phyloP scores from a whole-genome alignment of 2,888 invertebrate species.

The Cheiracanthium punctorium region DNA sequence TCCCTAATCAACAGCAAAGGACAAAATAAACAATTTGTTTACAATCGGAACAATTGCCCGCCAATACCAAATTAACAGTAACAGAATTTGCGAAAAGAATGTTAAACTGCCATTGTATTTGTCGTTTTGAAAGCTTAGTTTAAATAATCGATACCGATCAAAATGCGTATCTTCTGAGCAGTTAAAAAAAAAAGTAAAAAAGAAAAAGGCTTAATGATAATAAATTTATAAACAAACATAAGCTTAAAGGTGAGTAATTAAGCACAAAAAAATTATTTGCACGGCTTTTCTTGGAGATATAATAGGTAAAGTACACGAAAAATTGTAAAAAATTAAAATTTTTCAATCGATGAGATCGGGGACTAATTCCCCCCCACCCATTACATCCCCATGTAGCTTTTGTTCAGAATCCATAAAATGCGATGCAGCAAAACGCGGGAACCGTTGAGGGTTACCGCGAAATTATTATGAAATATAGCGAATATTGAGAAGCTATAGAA shows the following conservation, averaged over 20 bases:
- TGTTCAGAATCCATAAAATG: constrained; percentile 61
- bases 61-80: not conserved
- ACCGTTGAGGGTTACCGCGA: constrained; percentile 42
- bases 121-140: constrained; percentile 65
- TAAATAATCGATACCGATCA: constrained; percentile 70
- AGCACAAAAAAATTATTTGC: not conserved
- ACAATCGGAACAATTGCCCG: not conserved
- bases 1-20: not conserved
- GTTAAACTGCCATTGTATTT: constrained; percentile 62
- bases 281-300: not conserved
- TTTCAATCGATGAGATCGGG: constrained; percentile 65
- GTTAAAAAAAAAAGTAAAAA: constrained; percentile 39
- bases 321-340: constrained; percentile 57
- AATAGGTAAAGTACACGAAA: not conserved
- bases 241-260: not conserved
- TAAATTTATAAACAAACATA: constrained; percentile 63
- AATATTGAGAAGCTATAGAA: not conserved
- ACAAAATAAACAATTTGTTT: constrained; percentile 8
- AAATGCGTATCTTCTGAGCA: constrained; percentile 69
- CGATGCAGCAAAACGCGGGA: constrained; percentile 67
- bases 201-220: constrained; percentile 65
- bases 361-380: constrained; percentile 66
- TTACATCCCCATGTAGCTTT: constrained; percentile 62
- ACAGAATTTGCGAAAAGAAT: constrained; percentile 24
- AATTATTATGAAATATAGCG: constrained; percentile 3